Conservation (phyloP, 2,113 vertebrate species). For the Struthidea cinerea region DNA sequence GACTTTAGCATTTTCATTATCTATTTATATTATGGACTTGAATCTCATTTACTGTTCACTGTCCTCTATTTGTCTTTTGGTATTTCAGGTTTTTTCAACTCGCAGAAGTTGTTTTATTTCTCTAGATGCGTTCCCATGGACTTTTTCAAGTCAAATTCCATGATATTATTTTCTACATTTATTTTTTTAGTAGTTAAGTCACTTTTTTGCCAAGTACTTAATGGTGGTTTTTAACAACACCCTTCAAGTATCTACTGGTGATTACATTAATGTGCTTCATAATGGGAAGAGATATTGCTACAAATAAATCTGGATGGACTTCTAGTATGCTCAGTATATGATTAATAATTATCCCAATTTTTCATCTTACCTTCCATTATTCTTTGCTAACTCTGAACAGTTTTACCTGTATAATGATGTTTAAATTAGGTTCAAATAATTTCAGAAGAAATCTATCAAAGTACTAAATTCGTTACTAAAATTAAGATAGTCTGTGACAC, state of each 20-base stretch:
- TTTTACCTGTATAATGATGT: neutral
- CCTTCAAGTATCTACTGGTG: neutral
- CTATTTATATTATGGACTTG: conserved; percentile 32
- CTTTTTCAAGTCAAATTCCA: conserved; percentile 43
- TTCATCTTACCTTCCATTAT: neutral
- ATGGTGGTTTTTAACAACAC: neutral
- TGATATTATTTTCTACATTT: neutral
- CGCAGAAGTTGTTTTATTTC: conserved; percentile 53
- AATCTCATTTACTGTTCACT: conserved; percentile 48
- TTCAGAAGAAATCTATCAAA: neutral
- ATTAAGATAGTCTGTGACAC: neutral
- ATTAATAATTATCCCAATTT: neutral
- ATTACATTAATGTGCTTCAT: neutral
- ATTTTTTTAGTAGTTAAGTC: neutral
- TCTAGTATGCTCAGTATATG: neutral
- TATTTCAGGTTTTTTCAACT: conserved; percentile 51
- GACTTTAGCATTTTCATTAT: conserved; percentile 4
- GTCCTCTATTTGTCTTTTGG: conserved; percentile 54
- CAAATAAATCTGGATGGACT: conserved; percentile 5
- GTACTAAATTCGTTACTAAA: neutral
- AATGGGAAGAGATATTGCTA: neutral
- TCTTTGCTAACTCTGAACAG: conserved; percentile 5
- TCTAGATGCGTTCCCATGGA: conserved; percentile 20
- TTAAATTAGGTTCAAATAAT: neutral
- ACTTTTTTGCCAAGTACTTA: neutral